Evolutionary conservation across 1,140 invertebrate genomes (phyloP), one percentile per base, ranked within the genome.

Genomic region (Drosophila miranda): DNA sequence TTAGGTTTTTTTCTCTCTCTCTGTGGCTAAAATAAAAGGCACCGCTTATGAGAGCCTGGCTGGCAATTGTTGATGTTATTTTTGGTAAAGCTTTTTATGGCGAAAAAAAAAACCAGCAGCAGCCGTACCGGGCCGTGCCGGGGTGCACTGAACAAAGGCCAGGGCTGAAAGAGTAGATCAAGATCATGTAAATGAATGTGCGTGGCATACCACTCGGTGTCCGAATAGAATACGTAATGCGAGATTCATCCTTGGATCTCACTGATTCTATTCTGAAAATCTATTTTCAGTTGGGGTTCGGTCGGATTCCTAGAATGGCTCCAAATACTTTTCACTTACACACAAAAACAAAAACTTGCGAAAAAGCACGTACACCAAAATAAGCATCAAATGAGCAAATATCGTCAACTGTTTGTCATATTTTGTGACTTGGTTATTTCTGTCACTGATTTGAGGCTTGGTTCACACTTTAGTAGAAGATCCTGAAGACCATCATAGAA

Each of bases 101-200:
- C 51, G 21, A 38, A 62, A 61, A 71, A 50, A 14, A 14, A 26
- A 43, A 16, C 6, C 41, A 21, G 16, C n/a, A n/a, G 60, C 16
- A n/a, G 60, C 14, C 26, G 38, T 26, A 28, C 14, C 8, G 5
- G 0, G 26, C 5, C 6, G 11, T 11, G 0, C 21, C 53, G 11
- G 34, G 34, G 3, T 38, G 34, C 34, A 16, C 9, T 52, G 21
- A 16, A 38, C 55, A 72, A 80, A 75, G 79, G 79, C 80, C 79
- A 84, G 71, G 79, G 75, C 68, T 79, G 48, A 63, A 73, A 63
- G 54, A 69, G 56, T 80, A 66, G 62, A 73, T 83, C 80, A 86
- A 83, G 77, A 74, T 78, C 74, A 77, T 42, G 50, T 34, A 30
- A 50, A 52, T 23, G n/a, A 41, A 19, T 51, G n/a, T 43, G 38